Conservation (phyloP, 2,888 invertebrate genomes). For the Chloroclystis v-ata region DNA sequence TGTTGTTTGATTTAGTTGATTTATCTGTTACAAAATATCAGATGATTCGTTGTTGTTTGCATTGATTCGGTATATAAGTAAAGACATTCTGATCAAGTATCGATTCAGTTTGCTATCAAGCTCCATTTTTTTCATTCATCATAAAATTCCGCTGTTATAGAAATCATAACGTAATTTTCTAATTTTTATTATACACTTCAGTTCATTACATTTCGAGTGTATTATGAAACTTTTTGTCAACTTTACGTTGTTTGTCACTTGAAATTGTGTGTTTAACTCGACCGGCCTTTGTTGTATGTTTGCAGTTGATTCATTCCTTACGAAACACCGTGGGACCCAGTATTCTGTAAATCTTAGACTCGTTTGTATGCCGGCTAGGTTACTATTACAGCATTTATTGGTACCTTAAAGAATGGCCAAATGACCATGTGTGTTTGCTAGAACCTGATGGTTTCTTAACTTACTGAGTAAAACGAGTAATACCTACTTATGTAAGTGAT, state of each 20-base stretch:
- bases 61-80: no score
- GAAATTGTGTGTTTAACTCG: not conserved
- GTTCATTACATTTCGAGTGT: not conserved
- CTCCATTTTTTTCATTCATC: no score
- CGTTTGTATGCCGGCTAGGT: constrained; percentile 2
- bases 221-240: not conserved
- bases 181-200: no score
- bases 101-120: no score
- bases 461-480: constrained; percentile 22
- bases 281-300: not conserved
- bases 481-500: constrained; percentile 29
- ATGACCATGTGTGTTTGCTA: constrained; percentile 32
- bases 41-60: no score
- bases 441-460: constrained; percentile 29
- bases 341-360: constrained; percentile 32
- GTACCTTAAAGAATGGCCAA: constrained; percentile 30
- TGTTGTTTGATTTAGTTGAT: constrained; percentile 6
- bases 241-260: not conserved
- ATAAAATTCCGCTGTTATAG: no score
- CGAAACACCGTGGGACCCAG: constrained; percentile 48
- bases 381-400: not conserved
- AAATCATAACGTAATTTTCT: no score
- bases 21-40: not conserved
- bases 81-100: no score
- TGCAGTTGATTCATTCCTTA: constrained; percentile 25